These are phyloP conservation scores for Danaus chrysippus DNA, from an alignment of 2,888 invertebrate genomes.

Conservation along the genomic window DNA sequence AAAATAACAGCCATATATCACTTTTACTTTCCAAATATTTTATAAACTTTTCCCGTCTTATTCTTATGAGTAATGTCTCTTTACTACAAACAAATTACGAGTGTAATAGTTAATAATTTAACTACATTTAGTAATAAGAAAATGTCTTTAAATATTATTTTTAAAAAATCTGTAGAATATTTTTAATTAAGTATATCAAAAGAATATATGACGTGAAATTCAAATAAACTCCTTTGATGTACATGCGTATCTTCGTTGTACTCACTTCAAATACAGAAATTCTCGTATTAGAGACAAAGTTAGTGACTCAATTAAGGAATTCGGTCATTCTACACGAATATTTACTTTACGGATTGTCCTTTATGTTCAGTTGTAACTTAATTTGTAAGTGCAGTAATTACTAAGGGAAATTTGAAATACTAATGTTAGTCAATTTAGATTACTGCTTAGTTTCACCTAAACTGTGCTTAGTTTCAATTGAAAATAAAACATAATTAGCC, in stretches of 20 bases:
- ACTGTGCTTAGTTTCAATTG: not conserved
- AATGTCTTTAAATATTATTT: too few species aligned
- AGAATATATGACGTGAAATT: too few species aligned
- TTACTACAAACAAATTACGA: too few species aligned
- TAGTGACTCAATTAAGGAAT: constrained; percentile 37
- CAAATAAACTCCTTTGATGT: not conserved
- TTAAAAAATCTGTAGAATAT: too few species aligned
- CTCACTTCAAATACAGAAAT: not conserved
- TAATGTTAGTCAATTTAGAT: not conserved
- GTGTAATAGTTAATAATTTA: too few species aligned
- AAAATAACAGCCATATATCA: too few species aligned
- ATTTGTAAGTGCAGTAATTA: constrained; percentile 15
- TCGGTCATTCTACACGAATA: constrained; percentile 36
- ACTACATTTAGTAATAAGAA: too few species aligned
- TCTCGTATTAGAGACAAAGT: constrained; percentile 25
- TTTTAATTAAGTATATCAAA: too few species aligned
- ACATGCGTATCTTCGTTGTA: not conserved
- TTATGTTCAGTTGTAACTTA: constrained; percentile 24
- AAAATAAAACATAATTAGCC: too few species aligned
- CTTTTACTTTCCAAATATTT: too few species aligned
- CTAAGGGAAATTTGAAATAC: not conserved
- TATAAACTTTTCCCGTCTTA: too few species aligned
- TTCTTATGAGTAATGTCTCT: too few species aligned
- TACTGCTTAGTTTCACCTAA: not conserved
- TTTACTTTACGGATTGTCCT: constrained; percentile 34